phyloP scores from a whole-genome alignment of 1,140 invertebrate species.

The Tetranychus urticae region DNA sequence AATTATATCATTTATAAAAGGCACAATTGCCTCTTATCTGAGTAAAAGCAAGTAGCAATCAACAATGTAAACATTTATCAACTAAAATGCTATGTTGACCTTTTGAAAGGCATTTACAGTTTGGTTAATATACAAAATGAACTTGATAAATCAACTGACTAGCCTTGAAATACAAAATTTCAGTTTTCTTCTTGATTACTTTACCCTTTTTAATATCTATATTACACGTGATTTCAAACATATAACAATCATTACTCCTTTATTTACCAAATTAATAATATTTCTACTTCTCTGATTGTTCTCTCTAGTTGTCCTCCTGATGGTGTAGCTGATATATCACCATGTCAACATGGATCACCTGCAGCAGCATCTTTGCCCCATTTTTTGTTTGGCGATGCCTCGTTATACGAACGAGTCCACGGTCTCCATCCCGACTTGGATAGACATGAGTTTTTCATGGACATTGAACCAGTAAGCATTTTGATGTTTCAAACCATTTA shows the following conservation, averaged over 20 bases:
- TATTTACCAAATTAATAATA: not conserved
- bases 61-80: no score
- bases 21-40: no score
- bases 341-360: conserved; percentile 4
- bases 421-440: conserved; percentile 45
- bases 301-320: conserved; percentile 20
- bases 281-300: not conserved
- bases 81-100: no score
- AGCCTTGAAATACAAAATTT: no score
- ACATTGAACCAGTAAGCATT: conserved; percentile 50
- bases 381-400: conserved; percentile 59
- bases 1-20: conserved; percentile 30
- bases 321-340: conserved; percentile 3
- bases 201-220: not conserved
- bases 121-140: no score
- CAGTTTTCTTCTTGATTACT: not conserved
- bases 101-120: no score
- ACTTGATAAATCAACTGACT: no score
- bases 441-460: conserved; percentile 52
- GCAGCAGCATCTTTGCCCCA: conserved; percentile 39
- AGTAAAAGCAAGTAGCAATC: no score
- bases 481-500: conserved; percentile 39
- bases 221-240: not conserved
- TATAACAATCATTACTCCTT: not conserved
- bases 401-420: conserved; percentile 41